Evolutionary conservation across 2,797 vertebrate genomes (phyloP).

Genomic region (Pitangus sulphuratus): DNA sequence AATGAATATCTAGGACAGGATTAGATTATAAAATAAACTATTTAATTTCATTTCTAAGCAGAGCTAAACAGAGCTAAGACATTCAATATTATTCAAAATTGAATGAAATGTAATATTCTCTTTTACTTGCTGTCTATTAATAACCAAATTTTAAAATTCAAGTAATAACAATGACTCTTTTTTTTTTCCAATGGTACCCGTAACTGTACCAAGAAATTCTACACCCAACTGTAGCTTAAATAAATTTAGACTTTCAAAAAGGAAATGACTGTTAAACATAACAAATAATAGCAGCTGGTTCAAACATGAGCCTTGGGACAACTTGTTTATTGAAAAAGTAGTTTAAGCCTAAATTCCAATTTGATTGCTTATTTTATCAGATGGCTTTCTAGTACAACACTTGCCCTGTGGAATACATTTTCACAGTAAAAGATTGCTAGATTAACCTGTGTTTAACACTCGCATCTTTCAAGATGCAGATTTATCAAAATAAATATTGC

Average conservation of each 20-base stretch:
- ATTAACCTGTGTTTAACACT: conserved; percentile 13
- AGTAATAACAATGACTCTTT: neutral
- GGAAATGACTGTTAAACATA: neutral
- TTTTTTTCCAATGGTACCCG: neutral
- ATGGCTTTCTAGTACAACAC: neutral
- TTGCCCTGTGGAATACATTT: conserved; percentile 1
- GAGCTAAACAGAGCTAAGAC: neutral
- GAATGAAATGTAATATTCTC: neutral
- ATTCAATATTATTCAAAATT: conserved; percentile 1
- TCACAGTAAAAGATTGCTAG: neutral
- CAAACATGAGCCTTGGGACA: neutral
- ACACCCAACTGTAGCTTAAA: neutral
- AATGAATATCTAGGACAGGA: neutral
- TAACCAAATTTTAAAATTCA: neutral
- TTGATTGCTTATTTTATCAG: conserved; percentile 9
- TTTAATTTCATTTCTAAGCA: neutral
- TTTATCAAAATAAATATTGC: conserved; percentile 26
- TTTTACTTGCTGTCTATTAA: neutral
- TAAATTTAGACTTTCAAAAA: neutral
- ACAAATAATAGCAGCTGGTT: conserved; percentile 15
- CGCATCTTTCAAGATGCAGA: neutral
- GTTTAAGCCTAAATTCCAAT: conserved; percentile 26
- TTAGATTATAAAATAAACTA: neutral
- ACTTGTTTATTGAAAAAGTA: conserved; percentile 3
- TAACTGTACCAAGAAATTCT: neutral